Evolutionary conservation across 2,888 invertebrate species (phyloP).

Genomic region (Invenusta paracnida): DNA sequence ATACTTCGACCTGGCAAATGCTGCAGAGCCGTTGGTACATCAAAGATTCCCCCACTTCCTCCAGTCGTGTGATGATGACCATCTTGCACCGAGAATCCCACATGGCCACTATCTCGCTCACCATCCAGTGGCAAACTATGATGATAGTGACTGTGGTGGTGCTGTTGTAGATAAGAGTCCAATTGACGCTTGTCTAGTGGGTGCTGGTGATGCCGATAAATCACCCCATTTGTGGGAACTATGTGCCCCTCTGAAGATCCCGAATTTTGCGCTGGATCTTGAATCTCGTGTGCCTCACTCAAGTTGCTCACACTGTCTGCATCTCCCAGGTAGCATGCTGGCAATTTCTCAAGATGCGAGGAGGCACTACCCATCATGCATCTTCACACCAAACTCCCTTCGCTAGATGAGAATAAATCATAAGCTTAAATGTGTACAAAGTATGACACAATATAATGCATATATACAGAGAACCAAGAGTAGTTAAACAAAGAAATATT

Average conservation of each 20-base stretch:
- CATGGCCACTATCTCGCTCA: no score
- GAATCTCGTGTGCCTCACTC: background rate
- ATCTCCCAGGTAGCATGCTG: background rate
- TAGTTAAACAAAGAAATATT: no score
- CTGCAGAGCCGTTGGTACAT: background rate
- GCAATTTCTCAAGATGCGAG: slow-evolving; percentile 1
- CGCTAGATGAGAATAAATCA: background rate
- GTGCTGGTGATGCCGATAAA: background rate
- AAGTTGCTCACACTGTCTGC: background rate
- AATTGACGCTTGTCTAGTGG: background rate
- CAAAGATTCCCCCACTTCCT: background rate
- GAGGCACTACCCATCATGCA: background rate
- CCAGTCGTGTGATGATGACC: background rate
- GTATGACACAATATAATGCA: no score
- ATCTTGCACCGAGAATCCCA: no score
- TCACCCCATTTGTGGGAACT: no score
- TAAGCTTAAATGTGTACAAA: no score
- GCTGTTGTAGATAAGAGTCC: background rate
- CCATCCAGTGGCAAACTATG: background rate
- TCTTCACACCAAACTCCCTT: background rate
- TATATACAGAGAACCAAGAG: no score
- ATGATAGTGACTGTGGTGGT: no score
- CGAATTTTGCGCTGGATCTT: background rate
- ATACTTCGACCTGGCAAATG: background rate
- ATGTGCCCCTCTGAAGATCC: no score